These are phyloP conservation scores for Distichodus sexfasciatus DNA, from an alignment of 2,797 vertebrate genomes.

Conservation along the genomic window DNA sequence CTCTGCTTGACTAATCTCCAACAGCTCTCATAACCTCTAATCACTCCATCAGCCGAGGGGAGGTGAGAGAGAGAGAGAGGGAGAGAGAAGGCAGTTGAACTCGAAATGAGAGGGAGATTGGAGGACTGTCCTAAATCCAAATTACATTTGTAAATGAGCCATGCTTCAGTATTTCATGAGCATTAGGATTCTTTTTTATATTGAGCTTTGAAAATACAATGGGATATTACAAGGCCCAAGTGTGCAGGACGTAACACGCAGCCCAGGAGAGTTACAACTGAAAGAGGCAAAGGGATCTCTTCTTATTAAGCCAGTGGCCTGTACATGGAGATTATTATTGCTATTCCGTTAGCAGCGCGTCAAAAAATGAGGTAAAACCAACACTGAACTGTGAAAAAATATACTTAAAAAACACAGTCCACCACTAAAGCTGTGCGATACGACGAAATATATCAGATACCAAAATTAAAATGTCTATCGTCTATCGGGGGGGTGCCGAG, in stretches of 20 bases:
- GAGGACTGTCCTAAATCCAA: constrained; percentile 83
- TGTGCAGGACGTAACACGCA: constrained; percentile 16
- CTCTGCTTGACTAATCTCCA: constrained; percentile 87
- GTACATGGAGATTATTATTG: constrained; percentile 28
- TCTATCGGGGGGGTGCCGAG: too few relatives aligned
- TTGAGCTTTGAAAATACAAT: constrained; percentile 61
- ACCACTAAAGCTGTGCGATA: too few relatives aligned
- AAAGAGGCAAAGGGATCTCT: constrained; percentile 20
- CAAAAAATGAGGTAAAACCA: not conserved
- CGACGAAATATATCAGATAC: too few relatives aligned
- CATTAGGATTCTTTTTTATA: constrained; percentile 76
- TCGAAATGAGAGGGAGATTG: constrained; percentile 82
- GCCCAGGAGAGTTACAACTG: constrained; percentile 36
- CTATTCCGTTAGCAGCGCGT: constrained; percentile 2
- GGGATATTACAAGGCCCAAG: constrained; percentile 49
- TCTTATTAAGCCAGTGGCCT: constrained; percentile 22
- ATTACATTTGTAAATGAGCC: constrained; percentile 91
- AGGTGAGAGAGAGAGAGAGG: constrained; percentile 37
- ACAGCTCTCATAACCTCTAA: constrained; percentile 86
- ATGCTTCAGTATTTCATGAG: constrained; percentile 76
- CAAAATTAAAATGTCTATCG: too few relatives aligned
- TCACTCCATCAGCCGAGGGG: constrained; percentile 82
- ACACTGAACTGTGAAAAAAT: not conserved
- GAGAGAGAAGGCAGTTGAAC: constrained; percentile 72
- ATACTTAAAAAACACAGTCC: too few relatives aligned